These are phyloP conservation scores for Pollenia amentaria DNA, from an alignment of 2,888 invertebrate genomes.

Conservation along the genomic window DNA sequence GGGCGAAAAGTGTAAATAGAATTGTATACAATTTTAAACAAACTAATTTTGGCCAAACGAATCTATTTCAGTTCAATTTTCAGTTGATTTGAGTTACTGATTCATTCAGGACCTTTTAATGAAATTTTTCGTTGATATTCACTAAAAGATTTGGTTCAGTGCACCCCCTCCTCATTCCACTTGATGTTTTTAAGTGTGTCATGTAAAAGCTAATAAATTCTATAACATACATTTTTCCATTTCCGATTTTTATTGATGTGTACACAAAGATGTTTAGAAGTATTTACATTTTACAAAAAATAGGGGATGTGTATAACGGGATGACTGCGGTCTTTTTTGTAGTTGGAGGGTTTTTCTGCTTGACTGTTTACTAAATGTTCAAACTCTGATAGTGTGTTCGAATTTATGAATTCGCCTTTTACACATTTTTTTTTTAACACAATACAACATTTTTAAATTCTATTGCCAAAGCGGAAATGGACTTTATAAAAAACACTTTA, in stretches of 20 bases:
- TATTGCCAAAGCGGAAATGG: neutral
- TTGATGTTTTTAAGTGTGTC: no score
- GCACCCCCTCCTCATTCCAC: neutral
- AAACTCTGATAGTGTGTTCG: no score
- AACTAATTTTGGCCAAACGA: no score
- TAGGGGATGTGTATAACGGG: neutral
- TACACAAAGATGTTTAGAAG: neutral
- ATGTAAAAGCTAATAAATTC: constrained; percentile 15
- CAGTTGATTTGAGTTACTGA: no score
- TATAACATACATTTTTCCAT: neutral
- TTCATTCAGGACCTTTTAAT: no score
- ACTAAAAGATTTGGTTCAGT: no score
- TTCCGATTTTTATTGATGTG: constrained; percentile 9
- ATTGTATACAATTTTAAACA: no score
- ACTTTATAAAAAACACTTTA: constrained; percentile 1
- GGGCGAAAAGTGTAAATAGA: no score
- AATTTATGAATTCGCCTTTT: neutral
- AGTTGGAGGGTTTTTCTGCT: neutral
- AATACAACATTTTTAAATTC: neutral
- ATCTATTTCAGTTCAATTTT: no score
- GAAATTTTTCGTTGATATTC: no score
- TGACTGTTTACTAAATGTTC: neutral
- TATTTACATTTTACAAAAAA: neutral
- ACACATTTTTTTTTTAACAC: neutral
- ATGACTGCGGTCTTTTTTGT: neutral